Evolutionary conservation across 2,888 invertebrate species (phyloP), one percentile per base, ranked within the genome.

Genomic region (Zaprionus bogoriensis): DNA sequence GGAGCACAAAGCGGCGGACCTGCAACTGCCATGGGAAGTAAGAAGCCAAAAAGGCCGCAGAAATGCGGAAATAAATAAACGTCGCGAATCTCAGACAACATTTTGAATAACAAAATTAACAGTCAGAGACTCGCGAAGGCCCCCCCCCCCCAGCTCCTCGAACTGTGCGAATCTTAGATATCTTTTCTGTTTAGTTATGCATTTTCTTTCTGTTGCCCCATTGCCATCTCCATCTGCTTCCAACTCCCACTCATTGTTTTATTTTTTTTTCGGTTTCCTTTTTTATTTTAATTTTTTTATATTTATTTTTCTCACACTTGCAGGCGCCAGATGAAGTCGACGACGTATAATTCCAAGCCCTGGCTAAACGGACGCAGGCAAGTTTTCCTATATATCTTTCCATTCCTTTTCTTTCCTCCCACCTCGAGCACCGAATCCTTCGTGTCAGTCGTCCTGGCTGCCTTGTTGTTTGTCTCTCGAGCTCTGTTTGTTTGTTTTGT

Each of bases 101-200:
- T 88, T 89, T 89, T 88, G 89, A 89, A 89, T 89, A 89, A 88
- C 88, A 88, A 89, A 89, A 89, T 89, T 89, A 89, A 82, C 85
- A 81, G 76, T 9, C 41, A 47, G 69, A 67, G 70, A 72, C 70
- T 63, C 71, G 4, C 10, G 4, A 7, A 7, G 10, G 2, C 12
- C 10, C 45, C 9, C 44, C 3, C 9, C 28, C 4, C 14, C 32
- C 17, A 5, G 10, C 22, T 2, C 14, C 28, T 9, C 36, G 20
- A 44, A 30, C 52, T 52, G 30, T 44, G 19, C 23, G 30, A 7
- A 46, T 46, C 2, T 53, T 27, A 19, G 10, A 66, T 32, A 77
- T 44, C 69, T 61, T 9, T 25, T 46, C 69, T 74, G 68, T 74
- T 79, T 77, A 83, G 77, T 75, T 80, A 79, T 79, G 81, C 77